Evolutionary conservation across 2,797 vertebrate species (phyloP).

Genomic region (Xenops minutus): DNA sequence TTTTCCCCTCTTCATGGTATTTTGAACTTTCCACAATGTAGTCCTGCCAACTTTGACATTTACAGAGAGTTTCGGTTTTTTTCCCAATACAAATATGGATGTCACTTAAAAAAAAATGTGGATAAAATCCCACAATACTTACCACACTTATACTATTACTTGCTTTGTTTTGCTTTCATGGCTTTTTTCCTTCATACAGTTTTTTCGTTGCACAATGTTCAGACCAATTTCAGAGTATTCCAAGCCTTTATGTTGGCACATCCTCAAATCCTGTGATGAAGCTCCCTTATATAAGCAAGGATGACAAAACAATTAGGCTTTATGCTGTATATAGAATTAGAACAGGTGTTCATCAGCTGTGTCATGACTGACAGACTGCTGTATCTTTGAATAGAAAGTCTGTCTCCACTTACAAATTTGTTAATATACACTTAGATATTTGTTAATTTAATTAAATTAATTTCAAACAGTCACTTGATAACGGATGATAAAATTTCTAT

Average conservation of each 20-base stretch:
- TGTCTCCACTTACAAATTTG: constrained; percentile 28
- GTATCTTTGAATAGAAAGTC: constrained; percentile 6
- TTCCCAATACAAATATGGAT: not conserved
- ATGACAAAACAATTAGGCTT: constrained; percentile 3
- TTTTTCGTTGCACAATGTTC: not conserved
- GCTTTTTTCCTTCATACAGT: not conserved
- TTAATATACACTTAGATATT: no score
- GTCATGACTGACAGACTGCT: constrained; percentile 2
- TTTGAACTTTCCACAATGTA: not conserved
- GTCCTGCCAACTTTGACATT: not conserved
- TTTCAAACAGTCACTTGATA: constrained; percentile 26
- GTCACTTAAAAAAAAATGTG: not conserved
- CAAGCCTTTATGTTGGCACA: not conserved
- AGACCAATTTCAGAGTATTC: not conserved
- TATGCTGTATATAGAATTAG: constrained; percentile 21
- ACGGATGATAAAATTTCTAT: not conserved
- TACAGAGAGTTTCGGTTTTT: not conserved
- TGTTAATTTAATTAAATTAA: constrained; percentile 39
- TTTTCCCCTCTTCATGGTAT: not conserved
- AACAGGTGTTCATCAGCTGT: constrained; percentile 46
- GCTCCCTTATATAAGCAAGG: not conserved
- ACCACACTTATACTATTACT: not conserved
- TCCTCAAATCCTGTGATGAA: not conserved
- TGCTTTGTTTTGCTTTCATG: not conserved
- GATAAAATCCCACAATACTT: not conserved